These are phyloP conservation scores for Chrosomus eos DNA, from an alignment of 2,797 vertebrate species.

Conservation along the genomic window DNA sequence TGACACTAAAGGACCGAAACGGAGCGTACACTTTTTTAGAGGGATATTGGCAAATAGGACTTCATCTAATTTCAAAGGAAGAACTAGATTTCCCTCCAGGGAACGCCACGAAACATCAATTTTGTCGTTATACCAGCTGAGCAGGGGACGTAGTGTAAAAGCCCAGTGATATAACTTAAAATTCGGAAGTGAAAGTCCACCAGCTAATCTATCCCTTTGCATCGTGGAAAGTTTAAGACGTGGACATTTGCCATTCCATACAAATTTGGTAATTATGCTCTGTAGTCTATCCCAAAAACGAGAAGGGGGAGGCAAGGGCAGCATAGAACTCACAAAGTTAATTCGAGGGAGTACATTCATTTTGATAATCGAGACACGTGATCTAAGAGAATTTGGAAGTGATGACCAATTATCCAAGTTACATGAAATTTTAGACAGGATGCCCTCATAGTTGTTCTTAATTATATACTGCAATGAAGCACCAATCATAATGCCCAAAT, in stretches of 20 bases:
- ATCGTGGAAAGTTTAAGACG: neutral
- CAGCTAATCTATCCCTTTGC: neutral
- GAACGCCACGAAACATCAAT: neutral
- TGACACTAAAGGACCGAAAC: neutral
- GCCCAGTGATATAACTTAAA: neutral
- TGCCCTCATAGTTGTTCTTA: no score
- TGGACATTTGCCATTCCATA: conserved; percentile 21
- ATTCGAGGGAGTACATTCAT: conserved; percentile 35
- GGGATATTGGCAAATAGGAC: neutral
- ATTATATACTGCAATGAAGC: no score
- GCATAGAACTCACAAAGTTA: neutral
- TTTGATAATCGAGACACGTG: conserved; percentile 15
- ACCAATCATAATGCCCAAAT: no score
- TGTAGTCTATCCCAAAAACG: conserved; percentile 16
- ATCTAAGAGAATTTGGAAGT: neutral
- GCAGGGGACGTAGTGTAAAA: neutral
- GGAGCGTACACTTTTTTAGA: neutral
- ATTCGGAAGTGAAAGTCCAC: neutral
- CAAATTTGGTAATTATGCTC: neutral
- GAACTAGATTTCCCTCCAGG: no score
- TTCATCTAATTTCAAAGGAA: neutral
- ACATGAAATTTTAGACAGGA: neutral
- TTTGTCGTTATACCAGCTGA: neutral
- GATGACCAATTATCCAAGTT: no score
- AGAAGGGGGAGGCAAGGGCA: neutral